A percentile compares a stretch with the other conserved stretches of the same genome.
phyloP scores from a whole-genome alignment of 2,113 vertebrate species.

The Amazona vittata region DNA sequence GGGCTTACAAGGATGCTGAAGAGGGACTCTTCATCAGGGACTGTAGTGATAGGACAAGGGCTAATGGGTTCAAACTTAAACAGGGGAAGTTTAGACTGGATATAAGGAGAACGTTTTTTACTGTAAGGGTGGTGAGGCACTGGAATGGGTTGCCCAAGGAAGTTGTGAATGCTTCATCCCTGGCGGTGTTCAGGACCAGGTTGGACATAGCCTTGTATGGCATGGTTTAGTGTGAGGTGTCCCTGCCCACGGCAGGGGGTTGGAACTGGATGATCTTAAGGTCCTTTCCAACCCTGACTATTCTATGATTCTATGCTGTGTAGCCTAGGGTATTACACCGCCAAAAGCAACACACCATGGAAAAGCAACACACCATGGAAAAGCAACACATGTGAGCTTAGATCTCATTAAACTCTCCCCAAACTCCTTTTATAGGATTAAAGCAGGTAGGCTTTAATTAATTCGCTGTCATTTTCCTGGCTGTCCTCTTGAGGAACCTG shows the following conservation, averaged over 20 bases:
- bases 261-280: neutral
- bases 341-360: neutral
- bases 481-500: neutral
- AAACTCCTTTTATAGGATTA: neutral
- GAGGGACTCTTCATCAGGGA: neutral
- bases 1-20: neutral
- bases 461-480: neutral
- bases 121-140: too few relatives aligned
- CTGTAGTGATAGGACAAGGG: neutral
- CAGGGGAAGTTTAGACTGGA: neutral
- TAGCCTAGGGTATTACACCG: accelerated
- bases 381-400: neutral
- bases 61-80: neutral
- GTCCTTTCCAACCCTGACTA: neutral
- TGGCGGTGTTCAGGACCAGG: neutral
- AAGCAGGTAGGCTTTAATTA: neutral
- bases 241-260: too few relatives aligned
- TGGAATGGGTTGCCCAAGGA: too few relatives aligned
- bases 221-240: neutral
- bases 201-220: neutral
- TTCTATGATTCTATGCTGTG: neutral
- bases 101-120: neutral
- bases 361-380: accelerated
- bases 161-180: too few relatives aligned
- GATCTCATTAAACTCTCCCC: neutral